Percentiles rank a stretch among this genome's conserved stretches.
Evolutionary conservation across 1,140 invertebrate genomes (phyloP).

Genomic region (Brachionus koreanus): DNA sequence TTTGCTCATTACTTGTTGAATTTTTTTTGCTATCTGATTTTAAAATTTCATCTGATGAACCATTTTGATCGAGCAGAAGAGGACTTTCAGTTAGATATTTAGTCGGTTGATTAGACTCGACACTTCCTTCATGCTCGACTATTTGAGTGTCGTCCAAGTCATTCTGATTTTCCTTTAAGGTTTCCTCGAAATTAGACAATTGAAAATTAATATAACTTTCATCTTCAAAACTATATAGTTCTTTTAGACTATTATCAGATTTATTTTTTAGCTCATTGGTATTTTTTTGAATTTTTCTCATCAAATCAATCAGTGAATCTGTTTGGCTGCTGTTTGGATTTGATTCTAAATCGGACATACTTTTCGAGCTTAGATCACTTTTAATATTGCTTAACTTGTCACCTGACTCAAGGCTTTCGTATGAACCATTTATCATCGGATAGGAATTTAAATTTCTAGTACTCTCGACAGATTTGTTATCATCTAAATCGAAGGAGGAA

Average conservation of each 20-base stretch:
- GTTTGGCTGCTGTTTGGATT: slow-evolving; percentile 2
- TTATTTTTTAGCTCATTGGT: neutral
- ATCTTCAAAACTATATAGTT: neutral
- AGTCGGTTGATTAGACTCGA: neutral
- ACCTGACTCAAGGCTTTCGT: neutral
- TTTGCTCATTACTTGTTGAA: too few species aligned
- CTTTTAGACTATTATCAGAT: neutral
- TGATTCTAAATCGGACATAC: neutral
- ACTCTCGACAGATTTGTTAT: neutral
- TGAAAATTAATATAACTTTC: neutral
- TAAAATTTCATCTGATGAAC: too few species aligned
- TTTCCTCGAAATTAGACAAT: neutral
- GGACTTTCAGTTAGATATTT: neutral
- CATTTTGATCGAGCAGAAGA: neutral
- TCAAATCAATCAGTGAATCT: slow-evolving; percentile 2
- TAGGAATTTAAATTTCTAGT: neutral
- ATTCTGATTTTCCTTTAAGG: neutral
- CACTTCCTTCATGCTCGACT: neutral
- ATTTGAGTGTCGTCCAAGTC: neutral
- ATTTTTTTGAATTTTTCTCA: neutral
- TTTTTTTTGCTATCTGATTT: too few species aligned
- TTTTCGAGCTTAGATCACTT: neutral
- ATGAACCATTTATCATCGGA: neutral
- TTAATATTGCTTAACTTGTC: neutral
- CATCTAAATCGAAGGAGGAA: neutral